These are phyloP conservation scores for Pentalonia nigronervosa DNA, from an alignment of 1,140 invertebrate genomes.

Conservation along the genomic window DNA sequence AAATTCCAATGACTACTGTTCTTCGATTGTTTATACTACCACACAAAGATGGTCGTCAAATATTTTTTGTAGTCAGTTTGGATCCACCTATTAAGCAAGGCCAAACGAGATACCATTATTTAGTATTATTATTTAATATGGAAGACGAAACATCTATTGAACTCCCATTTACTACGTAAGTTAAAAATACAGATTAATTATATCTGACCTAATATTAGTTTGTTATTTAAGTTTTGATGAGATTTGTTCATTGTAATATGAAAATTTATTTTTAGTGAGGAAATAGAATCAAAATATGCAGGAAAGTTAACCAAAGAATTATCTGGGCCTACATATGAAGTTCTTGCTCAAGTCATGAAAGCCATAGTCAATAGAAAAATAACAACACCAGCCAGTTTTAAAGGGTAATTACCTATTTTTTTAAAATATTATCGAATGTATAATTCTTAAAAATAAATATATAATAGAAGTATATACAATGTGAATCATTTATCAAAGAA, in stretches of 20 bases:
- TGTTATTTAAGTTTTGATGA: background rate
- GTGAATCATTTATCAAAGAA: background rate
- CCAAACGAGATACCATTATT: slow-evolving; percentile 94
- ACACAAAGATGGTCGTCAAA: slow-evolving; percentile 97
- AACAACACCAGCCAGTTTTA: slow-evolving; percentile 91
- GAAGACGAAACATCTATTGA: slow-evolving; percentile 93
- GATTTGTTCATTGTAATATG: background rate
- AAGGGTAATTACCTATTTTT: slow-evolving; percentile 71
- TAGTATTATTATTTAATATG: slow-evolving; percentile 92
- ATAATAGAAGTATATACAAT: too few species aligned
- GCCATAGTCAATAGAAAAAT: slow-evolving; percentile 93
- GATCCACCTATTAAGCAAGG: slow-evolving; percentile 99
- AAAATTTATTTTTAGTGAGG: slow-evolving; percentile 70
- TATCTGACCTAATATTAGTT: background rate
- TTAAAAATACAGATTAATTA: slow-evolving; percentile 58
- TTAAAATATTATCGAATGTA: background rate
- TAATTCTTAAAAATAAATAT: background rate
- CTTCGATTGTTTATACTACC: slow-evolving; percentile 93
- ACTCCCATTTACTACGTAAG: slow-evolving; percentile 88
- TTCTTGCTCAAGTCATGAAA: slow-evolving; percentile 95
- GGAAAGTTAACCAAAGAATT: slow-evolving; percentile 91
- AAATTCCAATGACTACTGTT: slow-evolving; percentile 97
- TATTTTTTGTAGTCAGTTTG: slow-evolving; percentile 98
- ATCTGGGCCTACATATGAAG: slow-evolving; percentile 92
- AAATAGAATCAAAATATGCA: slow-evolving; percentile 93